Base-by-base conservation (phyloP, 2,113 vertebrate genomes). In the Perca fluviatilis region DNA sequence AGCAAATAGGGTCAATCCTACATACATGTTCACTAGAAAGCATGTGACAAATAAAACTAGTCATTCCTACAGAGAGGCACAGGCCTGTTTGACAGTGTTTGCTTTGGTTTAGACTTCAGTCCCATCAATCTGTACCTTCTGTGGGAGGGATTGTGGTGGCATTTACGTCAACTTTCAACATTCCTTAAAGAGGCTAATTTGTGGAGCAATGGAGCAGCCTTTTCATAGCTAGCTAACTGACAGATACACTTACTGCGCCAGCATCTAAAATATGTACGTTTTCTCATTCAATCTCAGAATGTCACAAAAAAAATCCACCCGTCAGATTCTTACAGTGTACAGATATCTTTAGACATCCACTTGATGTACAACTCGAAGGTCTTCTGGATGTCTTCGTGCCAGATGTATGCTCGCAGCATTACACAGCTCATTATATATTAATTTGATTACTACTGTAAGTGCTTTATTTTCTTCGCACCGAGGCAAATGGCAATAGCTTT, bases 1-100 rank as follows among this genome's bases (percentile, higher is more conserved):
- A 88, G 77, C 86, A 88, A 83, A 90, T 83, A 86, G 92, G 94
- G 93, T 94, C 93, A 95, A 79, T 83, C 86, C 80, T 76, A 90
- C 85, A 82, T 86, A 84, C 93, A 90, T 84, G 74, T 76, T 86
- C 67, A 83, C 87, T 86, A 23, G 25, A 83, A 89, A 90, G 77
- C 82, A 85, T 89, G 85, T 95, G 95, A 96, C 92, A 46, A 75
- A 12, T 33, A 40, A 78, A 58, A 77, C 8, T 58, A 71, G 47
- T 40, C 64, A 46, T 53, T 30, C 65, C 21, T 47, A 10, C 19
- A 92, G 86, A 49, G 53, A 5, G 86, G 78, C 92, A 69, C 71
- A 89, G 90, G 91, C 91, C 88, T 63, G 0, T 79, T 33, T 86
- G 88, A 91, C 46, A 8, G 85, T 1, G n/a, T 81, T 91, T 91